Evolutionary conservation across 2,888 invertebrate species (phyloP).

Genomic region (Lissocephala sabroskyi): DNA sequence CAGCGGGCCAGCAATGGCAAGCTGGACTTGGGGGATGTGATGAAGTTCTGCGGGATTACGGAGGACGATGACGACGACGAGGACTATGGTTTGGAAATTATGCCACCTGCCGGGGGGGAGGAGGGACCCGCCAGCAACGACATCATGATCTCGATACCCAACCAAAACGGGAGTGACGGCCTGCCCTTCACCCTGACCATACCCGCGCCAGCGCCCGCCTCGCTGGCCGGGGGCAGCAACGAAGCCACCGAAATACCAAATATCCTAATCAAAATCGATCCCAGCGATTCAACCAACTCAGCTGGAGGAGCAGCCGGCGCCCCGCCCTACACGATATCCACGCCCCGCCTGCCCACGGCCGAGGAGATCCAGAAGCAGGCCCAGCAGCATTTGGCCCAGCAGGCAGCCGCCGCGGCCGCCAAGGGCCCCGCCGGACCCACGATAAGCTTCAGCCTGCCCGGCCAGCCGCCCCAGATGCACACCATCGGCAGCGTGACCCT

Average conservation of each 20-base stretch:
- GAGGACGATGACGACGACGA: constrained; percentile 81
- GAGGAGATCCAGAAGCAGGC: constrained; percentile 70
- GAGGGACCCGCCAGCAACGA: constrained; percentile 36
- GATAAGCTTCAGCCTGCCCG: constrained; percentile 48
- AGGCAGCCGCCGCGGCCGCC: constrained; percentile 58
- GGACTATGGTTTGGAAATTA: constrained; percentile 72
- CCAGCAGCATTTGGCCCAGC: constrained; percentile 65
- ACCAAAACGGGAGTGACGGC: constrained; percentile 68
- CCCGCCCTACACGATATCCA: constrained; percentile 72
- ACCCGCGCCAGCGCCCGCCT: constrained; percentile 50
- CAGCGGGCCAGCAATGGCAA: constrained; percentile 72
- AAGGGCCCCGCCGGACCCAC: constrained; percentile 33
- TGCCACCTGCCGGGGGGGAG: constrained; percentile 16
- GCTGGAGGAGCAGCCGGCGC: constrained; percentile 16
- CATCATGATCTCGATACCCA: constrained; percentile 73
- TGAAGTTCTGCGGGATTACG: constrained; percentile 81
- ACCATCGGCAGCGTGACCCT: constrained; percentile 41
- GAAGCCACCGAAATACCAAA: constrained; percentile 65
- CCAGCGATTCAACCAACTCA: constrained; percentile 49
- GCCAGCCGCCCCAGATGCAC: constrained; percentile 5
- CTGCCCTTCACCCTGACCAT: constrained; percentile 72
- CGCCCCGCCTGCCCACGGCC: constrained; percentile 71
- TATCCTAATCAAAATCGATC: constrained; percentile 72
- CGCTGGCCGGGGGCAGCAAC: constrained; percentile 32
- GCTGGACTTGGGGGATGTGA: constrained; percentile 81